A percentile compares a stretch with the other conserved stretches of the same genome.
These are phyloP conservation scores for Nomada ruficornis DNA, from an alignment of 2,888 invertebrate species.

Conservation along the genomic window DNA sequence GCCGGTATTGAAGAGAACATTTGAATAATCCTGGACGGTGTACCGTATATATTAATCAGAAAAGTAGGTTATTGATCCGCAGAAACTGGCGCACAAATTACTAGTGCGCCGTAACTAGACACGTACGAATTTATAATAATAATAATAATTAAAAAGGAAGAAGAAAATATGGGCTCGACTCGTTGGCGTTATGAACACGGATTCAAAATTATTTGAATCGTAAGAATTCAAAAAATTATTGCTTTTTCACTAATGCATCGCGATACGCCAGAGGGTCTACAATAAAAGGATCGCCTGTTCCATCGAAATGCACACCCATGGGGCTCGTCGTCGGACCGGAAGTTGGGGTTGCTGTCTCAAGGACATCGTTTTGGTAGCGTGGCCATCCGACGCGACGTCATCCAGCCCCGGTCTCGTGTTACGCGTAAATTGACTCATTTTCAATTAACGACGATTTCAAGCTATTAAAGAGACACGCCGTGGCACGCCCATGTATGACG, in stretches of 20 bases:
- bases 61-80: conserved; percentile 69
- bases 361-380: conserved; percentile 29
- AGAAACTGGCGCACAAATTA: conserved; percentile 57
- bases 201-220: too few species aligned
- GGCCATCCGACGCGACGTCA: conserved; percentile 22
- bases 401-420: conserved; percentile 44
- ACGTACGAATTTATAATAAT: conserved; percentile 51
- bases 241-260: background rate
- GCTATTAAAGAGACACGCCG: conserved; percentile 62
- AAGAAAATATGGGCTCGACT: background rate
- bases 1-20: conserved; percentile 42
- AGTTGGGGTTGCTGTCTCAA: conserved; percentile 35
- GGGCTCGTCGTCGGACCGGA: conserved; percentile 28
- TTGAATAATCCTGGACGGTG: conserved; percentile 42
- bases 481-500: conserved; percentile 66
- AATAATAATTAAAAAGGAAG: background rate
- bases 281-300: background rate
- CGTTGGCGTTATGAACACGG: too few species aligned
- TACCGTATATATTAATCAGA: conserved; percentile 59
- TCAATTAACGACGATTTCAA: conserved; percentile 71
- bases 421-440: conserved; percentile 71
- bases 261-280: background rate
- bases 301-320: background rate
- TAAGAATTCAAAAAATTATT: too few species aligned
- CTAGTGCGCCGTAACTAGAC: conserved; percentile 35